Evolutionary conservation across 1,140 invertebrate species (phyloP).

Genomic region (Eciton burchellii): DNA sequence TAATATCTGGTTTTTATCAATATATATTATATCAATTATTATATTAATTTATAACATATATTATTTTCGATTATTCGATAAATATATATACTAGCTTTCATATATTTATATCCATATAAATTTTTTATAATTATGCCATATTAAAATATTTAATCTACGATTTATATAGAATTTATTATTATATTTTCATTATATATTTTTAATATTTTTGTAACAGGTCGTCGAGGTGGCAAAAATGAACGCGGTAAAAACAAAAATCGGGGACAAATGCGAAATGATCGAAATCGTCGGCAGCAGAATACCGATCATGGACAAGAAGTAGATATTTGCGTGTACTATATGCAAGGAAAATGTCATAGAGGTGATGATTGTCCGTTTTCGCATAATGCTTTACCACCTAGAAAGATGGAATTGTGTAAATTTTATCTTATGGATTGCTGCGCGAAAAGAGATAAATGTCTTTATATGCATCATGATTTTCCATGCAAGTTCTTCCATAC

Average conservation of each 20-base stretch:
- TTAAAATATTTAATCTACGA: slow-evolving; percentile 8
- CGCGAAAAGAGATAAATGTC: slow-evolving; percentile 97
- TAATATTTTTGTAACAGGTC: slow-evolving; percentile 66
- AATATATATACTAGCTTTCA: no score
- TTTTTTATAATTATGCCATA: neutral
- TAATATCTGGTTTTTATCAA: neutral
- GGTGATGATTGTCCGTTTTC: slow-evolving; percentile 94
- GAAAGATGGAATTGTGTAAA: slow-evolving; percentile 98
- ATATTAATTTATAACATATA: neutral
- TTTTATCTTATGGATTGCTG: slow-evolving; percentile 98
- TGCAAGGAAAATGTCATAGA: slow-evolving; percentile 94
- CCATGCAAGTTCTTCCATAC: slow-evolving; percentile 99
- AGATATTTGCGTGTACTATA: slow-evolving; percentile 92
- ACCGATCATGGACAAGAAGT: slow-evolving; percentile 87
- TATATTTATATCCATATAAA: slow-evolving; percentile 37
- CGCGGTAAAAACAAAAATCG: slow-evolving; percentile 83
- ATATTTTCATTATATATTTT: neutral
- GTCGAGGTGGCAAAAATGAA: slow-evolving; percentile 81
- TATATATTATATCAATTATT: neutral
- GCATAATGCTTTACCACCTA: slow-evolving; percentile 92
- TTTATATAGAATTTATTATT: neutral
- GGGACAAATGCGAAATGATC: slow-evolving; percentile 79
- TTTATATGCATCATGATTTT: slow-evolving; percentile 98
- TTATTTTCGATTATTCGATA: no score
- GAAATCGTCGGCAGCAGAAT: slow-evolving; percentile 80